These are phyloP conservation scores for Pseudochaenichthys georgianus DNA, from an alignment of 2,797 vertebrate genomes.

Conservation along the genomic window DNA sequence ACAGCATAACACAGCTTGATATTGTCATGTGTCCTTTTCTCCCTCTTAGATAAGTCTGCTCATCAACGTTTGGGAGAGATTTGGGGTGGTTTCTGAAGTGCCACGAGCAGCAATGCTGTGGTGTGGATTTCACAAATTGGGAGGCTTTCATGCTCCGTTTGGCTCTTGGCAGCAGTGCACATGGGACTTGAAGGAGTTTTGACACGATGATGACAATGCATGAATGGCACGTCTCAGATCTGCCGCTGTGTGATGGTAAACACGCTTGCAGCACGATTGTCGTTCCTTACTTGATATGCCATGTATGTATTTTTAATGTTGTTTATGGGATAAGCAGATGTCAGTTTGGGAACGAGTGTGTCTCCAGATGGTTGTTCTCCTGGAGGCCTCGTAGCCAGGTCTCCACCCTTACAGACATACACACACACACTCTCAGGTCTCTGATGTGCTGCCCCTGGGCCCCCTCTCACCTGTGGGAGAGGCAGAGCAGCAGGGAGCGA, in stretches of 20 bases:
- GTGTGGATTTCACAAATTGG: constrained; percentile 51
- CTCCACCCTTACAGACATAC: constrained; percentile 50
- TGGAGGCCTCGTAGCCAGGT: constrained; percentile 61
- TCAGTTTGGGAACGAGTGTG: constrained; percentile 35
- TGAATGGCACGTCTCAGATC: constrained; percentile 59
- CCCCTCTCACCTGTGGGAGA: constrained; percentile 72
- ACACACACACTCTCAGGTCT: constrained; percentile 45
- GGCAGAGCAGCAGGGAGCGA: constrained; percentile 70
- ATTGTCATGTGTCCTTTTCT: constrained; percentile 27
- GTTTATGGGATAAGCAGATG: constrained; percentile 71
- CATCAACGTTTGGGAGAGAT: constrained; percentile 39
- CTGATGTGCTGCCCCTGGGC: constrained; percentile 73
- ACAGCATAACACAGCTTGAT: constrained; percentile 19
- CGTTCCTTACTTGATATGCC: constrained; percentile 46
- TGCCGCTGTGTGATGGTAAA: constrained; percentile 55
- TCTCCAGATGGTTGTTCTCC: constrained; percentile 80
- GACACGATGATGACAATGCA: constrained; percentile 48
- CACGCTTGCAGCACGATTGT: constrained; percentile 57
- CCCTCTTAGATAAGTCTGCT: constrained; percentile 24
- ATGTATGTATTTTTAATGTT: constrained; percentile 79
- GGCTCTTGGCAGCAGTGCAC: constrained; percentile 49
- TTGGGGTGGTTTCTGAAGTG: constrained; percentile 38
- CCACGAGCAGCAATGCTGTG: constrained; percentile 49
- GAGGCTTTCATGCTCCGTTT: constrained; percentile 55
- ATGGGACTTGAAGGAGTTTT: constrained; percentile 49